phyloP scores from a whole-genome alignment of 2,113 vertebrate genomes.

The Anoplopoma fimbria region DNA sequence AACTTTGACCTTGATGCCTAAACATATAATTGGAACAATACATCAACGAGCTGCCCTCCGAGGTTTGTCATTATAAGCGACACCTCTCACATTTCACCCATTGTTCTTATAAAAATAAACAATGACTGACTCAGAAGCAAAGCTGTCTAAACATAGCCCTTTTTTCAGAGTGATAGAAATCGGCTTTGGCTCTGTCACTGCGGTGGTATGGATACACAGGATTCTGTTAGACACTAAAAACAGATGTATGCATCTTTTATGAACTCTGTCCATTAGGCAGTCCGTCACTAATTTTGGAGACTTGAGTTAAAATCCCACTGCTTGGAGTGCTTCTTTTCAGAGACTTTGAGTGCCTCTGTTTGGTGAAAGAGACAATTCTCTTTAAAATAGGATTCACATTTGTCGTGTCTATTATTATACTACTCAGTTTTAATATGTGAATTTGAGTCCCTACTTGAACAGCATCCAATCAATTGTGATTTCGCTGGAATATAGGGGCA shows the following conservation, averaged over 20 bases:
- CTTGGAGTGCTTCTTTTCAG: background rate
- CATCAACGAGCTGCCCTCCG: too few relatives aligned
- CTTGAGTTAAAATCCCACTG: background rate
- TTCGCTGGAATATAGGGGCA: background rate
- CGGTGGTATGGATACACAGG: background rate
- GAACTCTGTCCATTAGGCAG: conserved; percentile 10
- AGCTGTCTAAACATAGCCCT: background rate
- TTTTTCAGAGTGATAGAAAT: background rate
- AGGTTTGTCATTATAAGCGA: background rate
- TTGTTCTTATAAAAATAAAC: background rate
- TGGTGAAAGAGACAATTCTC: background rate
- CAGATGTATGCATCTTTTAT: conserved; percentile 24
- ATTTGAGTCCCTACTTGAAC: background rate
- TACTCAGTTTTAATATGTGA: background rate
- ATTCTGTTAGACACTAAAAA: conserved; percentile 2
- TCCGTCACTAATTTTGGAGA: background rate
- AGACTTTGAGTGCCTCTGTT: background rate
- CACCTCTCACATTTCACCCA: background rate
- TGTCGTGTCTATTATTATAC: background rate
- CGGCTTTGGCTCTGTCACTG: background rate
- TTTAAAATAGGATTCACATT: background rate
- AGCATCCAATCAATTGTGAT: background rate
- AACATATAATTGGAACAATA: background rate
- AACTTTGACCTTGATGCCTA: background rate
- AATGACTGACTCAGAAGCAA: background rate